Conservation (phyloP, 2,797 vertebrate species). For the Novumbra hubbsi region DNA sequence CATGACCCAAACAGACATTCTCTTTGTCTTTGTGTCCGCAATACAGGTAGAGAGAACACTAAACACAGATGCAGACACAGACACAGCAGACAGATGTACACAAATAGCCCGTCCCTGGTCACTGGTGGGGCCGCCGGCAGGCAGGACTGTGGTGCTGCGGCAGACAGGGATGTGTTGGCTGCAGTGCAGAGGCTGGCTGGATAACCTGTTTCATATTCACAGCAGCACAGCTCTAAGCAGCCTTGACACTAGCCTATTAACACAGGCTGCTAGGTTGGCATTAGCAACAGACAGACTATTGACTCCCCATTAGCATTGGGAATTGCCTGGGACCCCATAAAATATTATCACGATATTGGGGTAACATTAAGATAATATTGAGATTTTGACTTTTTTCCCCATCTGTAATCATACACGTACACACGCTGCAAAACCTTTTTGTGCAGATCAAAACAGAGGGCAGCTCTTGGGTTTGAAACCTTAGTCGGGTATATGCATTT, state of each 20-base stretch:
- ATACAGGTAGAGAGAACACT: not conserved
- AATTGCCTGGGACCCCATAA: too few species aligned
- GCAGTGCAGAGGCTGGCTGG: constrained; percentile 56
- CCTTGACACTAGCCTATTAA: constrained; percentile 14
- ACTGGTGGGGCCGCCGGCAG: not conserved
- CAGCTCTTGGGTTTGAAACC: too few species aligned
- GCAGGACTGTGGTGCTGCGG: not conserved
- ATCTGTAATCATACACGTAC: too few species aligned
- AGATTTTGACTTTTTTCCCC: too few species aligned
- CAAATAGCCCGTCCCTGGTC: not conserved
- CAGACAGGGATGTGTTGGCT: not conserved
- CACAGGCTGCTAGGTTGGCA: not conserved
- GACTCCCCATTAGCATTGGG: not conserved
- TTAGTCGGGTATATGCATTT: not conserved
- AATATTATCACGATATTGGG: too few species aligned
- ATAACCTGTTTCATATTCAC: constrained; percentile 74
- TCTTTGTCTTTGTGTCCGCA: not conserved
- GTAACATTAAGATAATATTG: too few species aligned
- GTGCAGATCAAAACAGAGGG: too few species aligned
- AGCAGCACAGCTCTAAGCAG: constrained; percentile 44
- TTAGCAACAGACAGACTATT: constrained; percentile 11
- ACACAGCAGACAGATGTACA: not conserved
- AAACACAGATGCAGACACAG: constrained; percentile 10
- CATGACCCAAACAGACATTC: too few species aligned
- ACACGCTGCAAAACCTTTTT: too few species aligned